Evolutionary conservation across 2,797 vertebrate species (phyloP).

Genomic region (Crenichthys baileyi): DNA sequence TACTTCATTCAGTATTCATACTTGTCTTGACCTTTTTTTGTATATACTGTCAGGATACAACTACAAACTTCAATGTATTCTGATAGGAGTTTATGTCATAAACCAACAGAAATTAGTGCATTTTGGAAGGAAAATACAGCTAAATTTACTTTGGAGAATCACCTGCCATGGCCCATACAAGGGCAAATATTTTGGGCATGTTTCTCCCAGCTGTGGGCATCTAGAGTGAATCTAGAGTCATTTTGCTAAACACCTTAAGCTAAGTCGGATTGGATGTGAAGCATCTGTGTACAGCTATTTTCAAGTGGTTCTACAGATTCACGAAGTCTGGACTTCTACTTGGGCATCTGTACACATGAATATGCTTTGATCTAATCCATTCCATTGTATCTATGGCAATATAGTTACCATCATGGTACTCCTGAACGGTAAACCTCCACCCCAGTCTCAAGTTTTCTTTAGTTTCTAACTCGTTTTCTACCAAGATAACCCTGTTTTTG

Average conservation of each 20-base stretch:
- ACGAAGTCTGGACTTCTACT: background rate
- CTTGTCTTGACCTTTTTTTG: background rate
- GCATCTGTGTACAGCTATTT: background rate
- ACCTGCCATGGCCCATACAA: background rate
- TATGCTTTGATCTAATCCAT: background rate
- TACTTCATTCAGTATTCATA: background rate
- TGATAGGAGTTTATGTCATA: background rate
- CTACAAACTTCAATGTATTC: background rate
- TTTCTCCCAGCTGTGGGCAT: background rate
- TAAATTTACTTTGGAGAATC: background rate
- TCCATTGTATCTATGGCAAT: background rate
- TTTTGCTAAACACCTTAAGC: background rate
- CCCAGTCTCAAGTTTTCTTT: background rate
- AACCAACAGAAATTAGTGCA: no score
- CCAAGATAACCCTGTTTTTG: background rate
- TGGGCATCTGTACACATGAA: background rate
- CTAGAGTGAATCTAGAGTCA: background rate
- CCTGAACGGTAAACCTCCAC: no score
- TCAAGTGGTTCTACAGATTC: background rate
- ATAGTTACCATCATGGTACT: no score
- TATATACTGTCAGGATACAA: background rate
- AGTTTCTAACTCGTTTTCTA: background rate
- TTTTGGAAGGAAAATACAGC: background rate
- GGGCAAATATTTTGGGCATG: background rate
- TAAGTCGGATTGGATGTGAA: background rate